phyloP scores from a whole-genome alignment of 2,113 vertebrate genomes.

The Pomatorhinus ruficollis region DNA sequence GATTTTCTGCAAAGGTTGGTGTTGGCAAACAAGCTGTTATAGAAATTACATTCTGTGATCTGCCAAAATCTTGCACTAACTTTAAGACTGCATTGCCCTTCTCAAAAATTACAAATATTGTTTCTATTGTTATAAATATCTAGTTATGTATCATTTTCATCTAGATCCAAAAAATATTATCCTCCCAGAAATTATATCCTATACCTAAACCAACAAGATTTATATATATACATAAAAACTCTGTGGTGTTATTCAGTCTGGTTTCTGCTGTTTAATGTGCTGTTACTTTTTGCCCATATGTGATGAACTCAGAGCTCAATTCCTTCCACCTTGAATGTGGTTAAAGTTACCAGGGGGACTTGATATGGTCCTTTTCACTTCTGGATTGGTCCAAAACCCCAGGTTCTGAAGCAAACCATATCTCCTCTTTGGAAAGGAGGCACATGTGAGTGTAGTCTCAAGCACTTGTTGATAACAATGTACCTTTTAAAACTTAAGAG shows the following conservation, averaged over 20 bases:
- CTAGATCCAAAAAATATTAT: not conserved
- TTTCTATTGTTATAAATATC: not conserved
- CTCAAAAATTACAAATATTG: not conserved
- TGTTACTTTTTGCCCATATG: not conserved
- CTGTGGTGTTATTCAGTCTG: not conserved
- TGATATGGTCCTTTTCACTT: not conserved
- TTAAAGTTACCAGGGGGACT: too few species aligned
- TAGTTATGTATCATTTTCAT: not conserved
- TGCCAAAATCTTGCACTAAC: not conserved
- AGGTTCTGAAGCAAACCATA: not conserved
- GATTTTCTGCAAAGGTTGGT: not conserved
- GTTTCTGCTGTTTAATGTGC: not conserved
- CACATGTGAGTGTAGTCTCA: accelerated
- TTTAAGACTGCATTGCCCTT: not conserved
- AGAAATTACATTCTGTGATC: not conserved
- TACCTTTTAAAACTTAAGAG: not conserved
- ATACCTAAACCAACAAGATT: not conserved
- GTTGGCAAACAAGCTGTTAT: not conserved
- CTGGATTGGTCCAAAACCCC: not conserved
- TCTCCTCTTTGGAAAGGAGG: not conserved
- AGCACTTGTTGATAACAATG: not conserved
- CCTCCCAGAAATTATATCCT: not conserved
- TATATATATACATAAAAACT: not conserved
- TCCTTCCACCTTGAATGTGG: not conserved
- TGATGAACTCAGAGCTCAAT: not conserved